Evolutionary conservation across 2,888 invertebrate genomes (phyloP).

Genomic region (Trissolcus japonicus): DNA sequence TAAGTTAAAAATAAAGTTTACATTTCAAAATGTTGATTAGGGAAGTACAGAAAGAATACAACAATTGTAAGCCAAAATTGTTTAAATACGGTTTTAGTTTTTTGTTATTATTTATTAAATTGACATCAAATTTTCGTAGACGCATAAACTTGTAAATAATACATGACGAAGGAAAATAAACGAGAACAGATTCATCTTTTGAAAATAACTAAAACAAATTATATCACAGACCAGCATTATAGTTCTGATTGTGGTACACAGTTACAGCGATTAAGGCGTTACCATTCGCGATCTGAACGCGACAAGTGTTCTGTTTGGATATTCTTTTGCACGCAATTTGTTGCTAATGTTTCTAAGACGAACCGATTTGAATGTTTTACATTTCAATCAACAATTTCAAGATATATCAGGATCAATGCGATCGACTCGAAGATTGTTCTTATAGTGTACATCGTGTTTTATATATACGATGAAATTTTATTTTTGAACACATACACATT

Average conservation of each 20-base stretch:
- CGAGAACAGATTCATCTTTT: slow-evolving; percentile 24
- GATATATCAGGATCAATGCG: neutral
- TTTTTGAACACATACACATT: slow-evolving; percentile 17
- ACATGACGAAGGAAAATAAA: slow-evolving; percentile 33
- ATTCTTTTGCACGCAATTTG: slow-evolving; percentile 24
- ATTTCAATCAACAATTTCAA: neutral
- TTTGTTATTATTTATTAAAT: slow-evolving; percentile 48
- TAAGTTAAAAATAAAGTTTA: neutral
- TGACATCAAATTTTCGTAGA: slow-evolving; percentile 54
- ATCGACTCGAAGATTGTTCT: too few relatives aligned
- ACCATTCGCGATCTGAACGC: slow-evolving; percentile 55
- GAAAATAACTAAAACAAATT: slow-evolving; percentile 56
- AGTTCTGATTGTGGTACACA: slow-evolving; percentile 58
- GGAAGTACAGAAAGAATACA: neutral
- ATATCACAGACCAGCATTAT: slow-evolving; percentile 62
- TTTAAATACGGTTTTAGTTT: slow-evolving; percentile 31
- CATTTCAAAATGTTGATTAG: neutral
- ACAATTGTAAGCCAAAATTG: neutral
- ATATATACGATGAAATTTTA: slow-evolving; percentile 11
- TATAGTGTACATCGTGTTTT: too few relatives aligned
- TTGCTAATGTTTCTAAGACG: neutral
- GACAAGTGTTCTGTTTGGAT: slow-evolving; percentile 34
- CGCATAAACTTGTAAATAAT: slow-evolving; percentile 35
- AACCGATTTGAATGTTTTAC: neutral
- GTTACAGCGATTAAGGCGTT: slow-evolving; percentile 53